Evolutionary conservation across 2,888 invertebrate genomes (phyloP).

Genomic region (Agriopis aurantiaria): DNA sequence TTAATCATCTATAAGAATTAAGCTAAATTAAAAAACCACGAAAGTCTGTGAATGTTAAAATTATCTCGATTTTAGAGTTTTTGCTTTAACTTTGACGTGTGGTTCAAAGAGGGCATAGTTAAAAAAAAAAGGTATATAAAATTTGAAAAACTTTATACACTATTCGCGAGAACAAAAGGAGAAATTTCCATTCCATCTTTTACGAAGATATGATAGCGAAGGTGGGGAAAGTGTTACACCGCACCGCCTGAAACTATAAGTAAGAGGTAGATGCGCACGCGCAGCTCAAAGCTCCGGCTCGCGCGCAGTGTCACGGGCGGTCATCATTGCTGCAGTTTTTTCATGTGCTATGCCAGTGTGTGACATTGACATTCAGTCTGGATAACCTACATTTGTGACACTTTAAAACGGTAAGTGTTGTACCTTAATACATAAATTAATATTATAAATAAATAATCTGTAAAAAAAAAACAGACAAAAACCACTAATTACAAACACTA

Average conservation of each 20-base stretch:
- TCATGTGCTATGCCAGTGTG: constrained; percentile 53
- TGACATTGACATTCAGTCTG: constrained; percentile 39
- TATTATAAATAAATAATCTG: not conserved
- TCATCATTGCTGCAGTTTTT: constrained; percentile 41
- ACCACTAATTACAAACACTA: too few species aligned
- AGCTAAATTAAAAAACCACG: too few species aligned
- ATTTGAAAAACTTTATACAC: too few species aligned
- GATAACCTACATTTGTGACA: constrained; percentile 35
- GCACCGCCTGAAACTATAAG: constrained; percentile 77
- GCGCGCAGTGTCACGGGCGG: constrained; percentile 63
- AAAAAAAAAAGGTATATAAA: too few species aligned
- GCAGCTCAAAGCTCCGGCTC: constrained; percentile 68
- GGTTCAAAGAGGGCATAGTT: too few species aligned
- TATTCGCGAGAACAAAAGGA: constrained; percentile 54
- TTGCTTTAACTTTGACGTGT: too few species aligned
- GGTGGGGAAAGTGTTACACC: constrained; percentile 81
- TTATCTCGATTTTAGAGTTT: too few species aligned
- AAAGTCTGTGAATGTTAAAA: too few species aligned
- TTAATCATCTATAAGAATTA: too few species aligned
- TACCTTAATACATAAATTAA: not conserved
- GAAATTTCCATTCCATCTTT: constrained; percentile 56
- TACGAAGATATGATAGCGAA: constrained; percentile 63
- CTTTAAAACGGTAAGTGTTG: constrained; percentile 44
- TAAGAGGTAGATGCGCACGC: constrained; percentile 66
- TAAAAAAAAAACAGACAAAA: too few species aligned